These are phyloP conservation scores for Acronicta aceris DNA, from an alignment of 2,888 invertebrate genomes.

Conservation along the genomic window DNA sequence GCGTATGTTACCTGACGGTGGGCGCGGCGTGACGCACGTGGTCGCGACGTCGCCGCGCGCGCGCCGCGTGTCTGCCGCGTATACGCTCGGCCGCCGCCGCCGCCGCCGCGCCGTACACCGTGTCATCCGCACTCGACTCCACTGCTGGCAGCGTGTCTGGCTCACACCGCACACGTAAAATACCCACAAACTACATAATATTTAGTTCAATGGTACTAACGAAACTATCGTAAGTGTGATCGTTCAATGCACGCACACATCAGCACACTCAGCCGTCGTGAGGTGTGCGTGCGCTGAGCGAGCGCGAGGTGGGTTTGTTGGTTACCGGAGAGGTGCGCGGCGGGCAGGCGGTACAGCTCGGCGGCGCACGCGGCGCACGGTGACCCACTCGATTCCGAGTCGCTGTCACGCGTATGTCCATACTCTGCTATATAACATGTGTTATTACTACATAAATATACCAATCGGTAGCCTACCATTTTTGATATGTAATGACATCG, in stretches of 20 bases:
- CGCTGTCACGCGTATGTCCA: constrained; percentile 70
- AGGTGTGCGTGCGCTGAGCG: no score
- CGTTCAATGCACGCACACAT: no score
- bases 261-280: no score
- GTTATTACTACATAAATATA: no score
- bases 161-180: neutral
- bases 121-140: constrained; percentile 75
- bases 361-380: constrained; percentile 81
- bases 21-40: constrained; percentile 55
- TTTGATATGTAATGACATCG: no score
- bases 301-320: neutral
- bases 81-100: constrained; percentile 26
- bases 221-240: no score
- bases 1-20: neutral
- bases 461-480: no score
- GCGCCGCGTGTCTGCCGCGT: constrained; percentile 33
- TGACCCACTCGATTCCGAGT: constrained; percentile 82
- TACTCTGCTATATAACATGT: constrained; percentile 56
- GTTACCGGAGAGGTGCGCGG: constrained; percentile 68
- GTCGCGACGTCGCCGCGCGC: constrained; percentile 58
- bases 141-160: constrained; percentile 70
- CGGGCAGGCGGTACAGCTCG: constrained; percentile 72
- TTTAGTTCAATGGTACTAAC: no score
- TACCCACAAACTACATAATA: no score
- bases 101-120: constrained; percentile 60